Evolutionary conservation across 2,797 vertebrate species (phyloP), one percentile per base, ranked within the genome.

Genomic region (Streptopelia turtur): DNA sequence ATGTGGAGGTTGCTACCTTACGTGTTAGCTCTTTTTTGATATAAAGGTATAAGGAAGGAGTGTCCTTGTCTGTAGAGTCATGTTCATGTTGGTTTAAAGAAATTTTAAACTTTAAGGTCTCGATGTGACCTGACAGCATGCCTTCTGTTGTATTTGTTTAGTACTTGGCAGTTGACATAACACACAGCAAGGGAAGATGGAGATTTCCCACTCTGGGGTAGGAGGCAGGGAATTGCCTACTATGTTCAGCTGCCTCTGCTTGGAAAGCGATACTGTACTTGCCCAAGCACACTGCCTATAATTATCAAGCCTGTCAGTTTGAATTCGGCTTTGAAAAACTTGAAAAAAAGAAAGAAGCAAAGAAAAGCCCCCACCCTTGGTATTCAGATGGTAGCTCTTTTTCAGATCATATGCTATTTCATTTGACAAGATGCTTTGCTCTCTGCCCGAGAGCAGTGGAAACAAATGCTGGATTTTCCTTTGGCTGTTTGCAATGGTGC

Each of bases 201-300:
- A 92, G 83, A 78, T 85, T 89, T 33, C 35, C 81, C 25, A 23
- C 47, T 61, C 76, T 63, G 45, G 35, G 41, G 64, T 61, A 75
- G 76, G 78, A 96, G 75, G 25, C 33, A 93, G 76, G 81, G 88
- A 95, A 93, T 90, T 87, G 69, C 75, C 77, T 95, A 25, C 86
- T 89, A 16, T 90, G 85, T 92, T 94, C 88, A 87, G 64, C 75
- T 96, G 71, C 65, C 71, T 69, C 53, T 69, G 12, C 41, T 83
- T 83, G 72, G 53, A 87, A 90, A 43, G 64, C 83, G 64, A 89
- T 72, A 81, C 14, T 49, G 53, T 71, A 47, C 64, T 91, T 89
- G 53, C 61, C 78, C 89, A 64, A 92, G 37, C 50, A 50, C 45
- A 65, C 37, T 69, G 31, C 45, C 55, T 78, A 11, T 74, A 89